A percentile compares a stretch with the other conserved stretches of the same genome.
phyloP scores from a whole-genome alignment of 2,113 vertebrate genomes.

The Pao palembangensis region DNA sequence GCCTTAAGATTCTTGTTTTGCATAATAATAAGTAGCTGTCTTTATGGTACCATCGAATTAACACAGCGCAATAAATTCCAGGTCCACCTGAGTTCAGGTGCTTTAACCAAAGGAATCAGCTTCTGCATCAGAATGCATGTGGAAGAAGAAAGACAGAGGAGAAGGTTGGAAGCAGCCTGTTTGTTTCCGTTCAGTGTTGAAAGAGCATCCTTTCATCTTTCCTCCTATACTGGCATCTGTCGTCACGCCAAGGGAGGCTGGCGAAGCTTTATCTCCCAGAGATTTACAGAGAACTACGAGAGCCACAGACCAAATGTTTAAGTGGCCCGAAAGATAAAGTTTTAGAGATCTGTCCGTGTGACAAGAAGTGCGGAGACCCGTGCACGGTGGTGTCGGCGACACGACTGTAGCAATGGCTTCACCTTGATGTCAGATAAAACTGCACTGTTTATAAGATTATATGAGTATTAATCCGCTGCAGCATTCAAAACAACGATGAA shows the following conservation, averaged over 20 bases:
- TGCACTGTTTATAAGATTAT: neutral
- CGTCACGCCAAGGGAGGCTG: slow-evolving; percentile 45
- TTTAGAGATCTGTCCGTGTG: slow-evolving; percentile 42
- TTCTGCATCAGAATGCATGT: slow-evolving; percentile 12
- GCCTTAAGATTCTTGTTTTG: no score
- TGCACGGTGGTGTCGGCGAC: slow-evolving; percentile 19
- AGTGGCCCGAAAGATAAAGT: slow-evolving; percentile 55
- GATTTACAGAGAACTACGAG: slow-evolving; percentile 53
- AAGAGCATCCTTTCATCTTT: slow-evolving; percentile 63
- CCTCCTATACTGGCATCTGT: slow-evolving; percentile 54
- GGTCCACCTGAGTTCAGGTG: no score
- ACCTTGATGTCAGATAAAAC: slow-evolving; percentile 17
- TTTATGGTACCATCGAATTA: no score
- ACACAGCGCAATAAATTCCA: no score
- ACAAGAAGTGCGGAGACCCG: slow-evolving; percentile 24
- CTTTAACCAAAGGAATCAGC: no score
- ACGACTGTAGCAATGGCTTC: slow-evolving; percentile 17
- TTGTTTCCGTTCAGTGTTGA: slow-evolving; percentile 63
- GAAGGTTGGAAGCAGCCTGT: slow-evolving; percentile 41
- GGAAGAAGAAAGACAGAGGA: slow-evolving; percentile 4
- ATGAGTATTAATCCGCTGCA: neutral
- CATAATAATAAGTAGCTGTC: no score
- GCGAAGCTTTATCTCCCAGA: slow-evolving; percentile 48
- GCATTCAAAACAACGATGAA: no score
- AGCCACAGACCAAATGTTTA: slow-evolving; percentile 34